Conservation (phyloP, 2,888 invertebrate species). For the Chesias legatella region DNA sequence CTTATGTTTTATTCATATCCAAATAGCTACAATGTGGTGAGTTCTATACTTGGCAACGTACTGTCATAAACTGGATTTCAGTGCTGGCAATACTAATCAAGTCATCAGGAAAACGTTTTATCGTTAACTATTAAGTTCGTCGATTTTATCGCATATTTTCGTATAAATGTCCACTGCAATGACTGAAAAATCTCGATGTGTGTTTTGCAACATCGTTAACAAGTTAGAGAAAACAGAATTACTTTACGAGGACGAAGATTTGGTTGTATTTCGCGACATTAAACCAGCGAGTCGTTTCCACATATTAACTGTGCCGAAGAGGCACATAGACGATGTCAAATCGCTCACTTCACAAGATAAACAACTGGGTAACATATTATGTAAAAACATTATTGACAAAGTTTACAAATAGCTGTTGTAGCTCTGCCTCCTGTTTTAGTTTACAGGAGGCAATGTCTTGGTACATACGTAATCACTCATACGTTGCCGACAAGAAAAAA, state of each 20-base stretch:
- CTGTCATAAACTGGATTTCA: no score
- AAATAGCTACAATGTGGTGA: no score
- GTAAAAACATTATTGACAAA: background rate
- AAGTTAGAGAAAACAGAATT: constrained; percentile 82
- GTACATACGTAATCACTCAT: no score
- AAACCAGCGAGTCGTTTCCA: constrained; percentile 91
- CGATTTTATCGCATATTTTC: background rate
- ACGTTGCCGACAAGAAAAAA: no score
- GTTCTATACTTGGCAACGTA: no score
- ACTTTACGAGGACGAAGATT: constrained; percentile 86
- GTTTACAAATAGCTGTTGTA: no score
- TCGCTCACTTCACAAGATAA: constrained; percentile 83
- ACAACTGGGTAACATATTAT: constrained; percentile 82
- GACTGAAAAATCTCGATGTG: constrained; percentile 68
- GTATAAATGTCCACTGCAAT: constrained; percentile 38
- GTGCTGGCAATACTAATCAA: no score
- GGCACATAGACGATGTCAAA: constrained; percentile 88
- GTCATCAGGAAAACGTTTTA: no score
- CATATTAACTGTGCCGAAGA: constrained; percentile 87
- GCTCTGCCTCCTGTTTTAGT: background rate
- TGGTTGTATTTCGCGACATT: constrained; percentile 90
- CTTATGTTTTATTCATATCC: no score
- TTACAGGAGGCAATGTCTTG: no score
- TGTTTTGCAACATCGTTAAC: constrained; percentile 88
- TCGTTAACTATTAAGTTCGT: no score